A percentile compares a stretch with the other conserved stretches of the same genome.
phyloP scores from a whole-genome alignment of 2,888 invertebrate species.

The Drosophila nigritarsus region DNA sequence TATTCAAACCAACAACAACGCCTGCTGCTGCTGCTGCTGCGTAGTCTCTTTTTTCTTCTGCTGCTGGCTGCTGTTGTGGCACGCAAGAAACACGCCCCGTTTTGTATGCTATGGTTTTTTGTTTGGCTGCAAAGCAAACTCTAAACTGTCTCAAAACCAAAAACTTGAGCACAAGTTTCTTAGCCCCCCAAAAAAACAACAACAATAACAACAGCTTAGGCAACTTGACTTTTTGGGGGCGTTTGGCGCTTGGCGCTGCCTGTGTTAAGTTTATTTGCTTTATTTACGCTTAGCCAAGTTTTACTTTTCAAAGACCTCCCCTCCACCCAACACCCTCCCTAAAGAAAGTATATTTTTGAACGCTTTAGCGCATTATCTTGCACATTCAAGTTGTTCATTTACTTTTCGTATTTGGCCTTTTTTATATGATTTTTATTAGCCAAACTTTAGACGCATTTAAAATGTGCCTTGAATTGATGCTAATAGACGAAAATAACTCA shows the following conservation, averaged over 20 bases:
- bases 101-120: slow-evolving; percentile 48
- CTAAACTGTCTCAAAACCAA: slow-evolving; percentile 66
- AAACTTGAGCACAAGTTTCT: slow-evolving; percentile 71
- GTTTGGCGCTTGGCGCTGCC: slow-evolving; percentile 32
- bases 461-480: slow-evolving; percentile 53
- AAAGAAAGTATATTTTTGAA: slow-evolving; percentile 65
- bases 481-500: slow-evolving; percentile 61
- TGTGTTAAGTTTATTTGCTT: slow-evolving; percentile 73
- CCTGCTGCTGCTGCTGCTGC: not conserved
- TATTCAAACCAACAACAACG: slow-evolving; percentile 68
- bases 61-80: not conserved
- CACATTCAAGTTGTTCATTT: slow-evolving; percentile 16
- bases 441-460: slow-evolving; percentile 52
- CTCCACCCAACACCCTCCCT: not conserved
- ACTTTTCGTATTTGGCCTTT: slow-evolving; percentile 2
- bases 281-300: slow-evolving; percentile 77
- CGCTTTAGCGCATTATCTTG: slow-evolving; percentile 66
- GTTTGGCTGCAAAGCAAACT: slow-evolving; percentile 69
- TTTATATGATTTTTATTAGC: slow-evolving; percentile 55
- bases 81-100: slow-evolving; percentile 38
- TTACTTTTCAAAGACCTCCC: slow-evolving; percentile 33
- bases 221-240: slow-evolving; percentile 56
- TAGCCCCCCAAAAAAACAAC: slow-evolving; percentile 41
- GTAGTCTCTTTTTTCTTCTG: not conserved
- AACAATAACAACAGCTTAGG: slow-evolving; percentile 42